These are phyloP conservation scores for Pollenia amentaria DNA, from an alignment of 2,888 invertebrate genomes.

Conservation along the genomic window DNA sequence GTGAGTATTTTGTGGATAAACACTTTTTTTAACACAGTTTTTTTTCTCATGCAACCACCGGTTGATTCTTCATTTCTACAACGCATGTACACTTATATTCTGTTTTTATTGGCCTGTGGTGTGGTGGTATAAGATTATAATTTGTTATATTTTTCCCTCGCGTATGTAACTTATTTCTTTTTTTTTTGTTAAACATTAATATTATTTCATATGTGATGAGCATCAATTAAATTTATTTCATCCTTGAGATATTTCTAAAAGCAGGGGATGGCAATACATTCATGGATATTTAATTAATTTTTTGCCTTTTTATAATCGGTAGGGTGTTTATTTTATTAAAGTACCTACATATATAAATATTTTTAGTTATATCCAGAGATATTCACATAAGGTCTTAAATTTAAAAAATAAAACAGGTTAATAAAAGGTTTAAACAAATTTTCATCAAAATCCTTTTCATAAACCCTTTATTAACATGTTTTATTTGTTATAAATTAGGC, in stretches of 20 bases:
- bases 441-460: too few relatives aligned
- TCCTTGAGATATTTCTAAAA: not conserved
- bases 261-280: conserved; percentile 10
- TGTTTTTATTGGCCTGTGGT: conserved; percentile 55
- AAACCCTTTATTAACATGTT: too few relatives aligned
- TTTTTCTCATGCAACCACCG: conserved; percentile 66
- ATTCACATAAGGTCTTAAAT: too few relatives aligned
- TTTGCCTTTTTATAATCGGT: not conserved
- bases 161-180: conserved; percentile 34
- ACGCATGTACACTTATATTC: conserved; percentile 25
- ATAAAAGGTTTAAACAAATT: too few relatives aligned
- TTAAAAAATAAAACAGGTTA: too few relatives aligned
- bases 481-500: too few relatives aligned
- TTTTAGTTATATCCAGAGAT: too few relatives aligned
- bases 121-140: conserved; percentile 46
- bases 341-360: too few relatives aligned
- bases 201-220: conserved; percentile 19
- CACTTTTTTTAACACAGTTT: conserved; percentile 22
- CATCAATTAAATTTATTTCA: not conserved
- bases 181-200: conserved; percentile 22
- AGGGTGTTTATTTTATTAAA: not conserved
- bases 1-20: conserved; percentile 30
- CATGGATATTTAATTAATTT: not conserved
- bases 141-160: conserved; percentile 40
- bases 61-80: conserved; percentile 61